Percentiles rank a stretch among this genome's conserved stretches.
Evolutionary conservation across 2,113 vertebrate genomes (phyloP).

Genomic region (Sinocyclocheilus anshuiensis): DNA sequence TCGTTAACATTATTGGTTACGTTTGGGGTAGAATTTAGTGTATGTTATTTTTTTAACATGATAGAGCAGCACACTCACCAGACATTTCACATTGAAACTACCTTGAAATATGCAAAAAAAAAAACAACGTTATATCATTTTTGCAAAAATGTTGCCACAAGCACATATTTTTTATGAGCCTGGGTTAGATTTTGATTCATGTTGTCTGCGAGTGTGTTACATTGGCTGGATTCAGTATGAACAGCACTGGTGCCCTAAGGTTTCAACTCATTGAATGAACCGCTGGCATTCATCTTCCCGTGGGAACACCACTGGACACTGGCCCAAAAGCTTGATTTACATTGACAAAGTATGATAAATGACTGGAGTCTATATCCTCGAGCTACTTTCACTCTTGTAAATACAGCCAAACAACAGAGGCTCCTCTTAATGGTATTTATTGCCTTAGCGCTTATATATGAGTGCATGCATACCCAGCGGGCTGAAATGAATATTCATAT

Average conservation of each 20-base stretch:
- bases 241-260: neutral
- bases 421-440: slow-evolving; percentile 33
- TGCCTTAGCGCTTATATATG: slow-evolving; percentile 36
- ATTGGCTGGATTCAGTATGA: neutral
- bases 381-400: slow-evolving; percentile 30
- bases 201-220: neutral
- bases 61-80: neutral
- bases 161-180: neutral
- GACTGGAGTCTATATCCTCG: neutral
- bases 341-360: slow-evolving; percentile 45
- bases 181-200: neutral
- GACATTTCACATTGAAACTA: neutral
- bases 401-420: slow-evolving; percentile 36
- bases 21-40: neutral
- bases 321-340: slow-evolving; percentile 46
- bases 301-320: slow-evolving; percentile 17
- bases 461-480: slow-evolving; percentile 59
- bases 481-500: slow-evolving; percentile 68
- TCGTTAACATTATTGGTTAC: too few relatives aligned
- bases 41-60: neutral
- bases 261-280: slow-evolving; percentile 30
- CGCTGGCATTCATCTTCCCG: slow-evolving; percentile 12
- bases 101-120: neutral
- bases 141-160: neutral
- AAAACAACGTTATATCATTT: neutral